phyloP scores from a whole-genome alignment of 2,888 invertebrate species.

The Dione vanillae region DNA sequence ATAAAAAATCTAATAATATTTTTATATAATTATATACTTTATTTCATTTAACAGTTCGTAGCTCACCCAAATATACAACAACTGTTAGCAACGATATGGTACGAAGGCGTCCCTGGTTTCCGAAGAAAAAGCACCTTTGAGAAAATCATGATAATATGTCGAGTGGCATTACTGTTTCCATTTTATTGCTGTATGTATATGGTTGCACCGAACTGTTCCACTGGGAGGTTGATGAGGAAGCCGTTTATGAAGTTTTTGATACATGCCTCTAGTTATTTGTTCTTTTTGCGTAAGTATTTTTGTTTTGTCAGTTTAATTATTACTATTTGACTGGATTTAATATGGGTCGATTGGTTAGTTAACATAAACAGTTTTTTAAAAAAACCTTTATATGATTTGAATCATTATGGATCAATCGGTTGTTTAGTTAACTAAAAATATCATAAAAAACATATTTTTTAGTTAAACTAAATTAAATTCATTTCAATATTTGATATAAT shows the following conservation, averaged over 20 bases:
- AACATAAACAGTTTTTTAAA: no score
- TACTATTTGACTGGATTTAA: not conserved
- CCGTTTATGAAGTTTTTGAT: conserved; percentile 99
- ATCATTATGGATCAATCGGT: no score
- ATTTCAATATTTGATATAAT: no score
- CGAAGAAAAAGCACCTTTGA: conserved; percentile 90
- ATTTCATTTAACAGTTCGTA: conserved; percentile 87
- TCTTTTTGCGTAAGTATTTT: conserved; percentile 92
- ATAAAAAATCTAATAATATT: not conserved
- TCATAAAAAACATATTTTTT: no score
- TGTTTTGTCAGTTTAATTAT: not conserved
- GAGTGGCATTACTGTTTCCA: conserved; percentile 93
- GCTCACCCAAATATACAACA: conserved; percentile 98
- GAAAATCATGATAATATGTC: conserved; percentile 89
- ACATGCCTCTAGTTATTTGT: conserved; percentile 96
- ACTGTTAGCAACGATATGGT: conserved; percentile 95
- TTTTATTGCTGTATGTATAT: conserved; percentile 94
- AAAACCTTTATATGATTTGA: no score
- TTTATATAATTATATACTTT: not conserved
- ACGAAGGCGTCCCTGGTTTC: conserved; percentile 97
- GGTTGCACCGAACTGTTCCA: conserved; percentile 91
- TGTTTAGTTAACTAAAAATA: no score
- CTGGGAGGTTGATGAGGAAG: conserved; percentile 93
- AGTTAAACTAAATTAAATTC: no score
- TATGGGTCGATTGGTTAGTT: no score